Conservation (phyloP, 2,888 invertebrate genomes). For the Desoria tigrina region DNA sequence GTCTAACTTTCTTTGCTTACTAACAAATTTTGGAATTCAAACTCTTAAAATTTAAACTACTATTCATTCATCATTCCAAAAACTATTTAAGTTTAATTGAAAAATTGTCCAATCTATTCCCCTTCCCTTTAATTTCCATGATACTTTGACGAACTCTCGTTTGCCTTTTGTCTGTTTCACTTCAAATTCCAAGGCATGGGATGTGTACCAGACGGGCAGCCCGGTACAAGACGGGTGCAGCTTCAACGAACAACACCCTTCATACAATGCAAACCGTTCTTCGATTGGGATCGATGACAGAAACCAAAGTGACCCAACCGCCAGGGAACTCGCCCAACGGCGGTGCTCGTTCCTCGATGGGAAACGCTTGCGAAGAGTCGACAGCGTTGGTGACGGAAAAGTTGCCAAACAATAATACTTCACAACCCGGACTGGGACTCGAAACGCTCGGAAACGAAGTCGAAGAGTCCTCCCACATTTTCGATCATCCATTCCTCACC, state of each 20-base stretch:
- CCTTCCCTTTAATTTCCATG: neutral
- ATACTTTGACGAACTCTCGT: no score
- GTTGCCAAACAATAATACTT: neutral
- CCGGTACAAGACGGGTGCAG: constrained; percentile 58
- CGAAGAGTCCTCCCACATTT: neutral
- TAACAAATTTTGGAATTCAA: neutral
- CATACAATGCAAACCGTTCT: constrained; percentile 53
- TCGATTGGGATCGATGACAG: constrained; percentile 47
- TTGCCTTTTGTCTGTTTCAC: no score
- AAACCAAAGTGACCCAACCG: constrained; percentile 37
- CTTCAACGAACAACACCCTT: constrained; percentile 55
- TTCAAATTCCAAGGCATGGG: no score
- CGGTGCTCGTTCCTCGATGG: neutral
- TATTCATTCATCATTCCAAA: constrained; percentile 2
- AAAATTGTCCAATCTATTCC: neutral
- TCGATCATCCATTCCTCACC: constrained; percentile 25
- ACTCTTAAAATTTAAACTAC: neutral
- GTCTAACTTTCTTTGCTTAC: neutral
- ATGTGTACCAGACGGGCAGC: constrained; percentile 52
- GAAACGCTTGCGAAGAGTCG: neutral
- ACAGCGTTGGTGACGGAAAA: constrained; percentile 14
- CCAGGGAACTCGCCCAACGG: constrained; percentile 12
- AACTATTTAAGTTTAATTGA: neutral
- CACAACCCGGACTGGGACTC: neutral
- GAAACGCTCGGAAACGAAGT: neutral